Base-by-base conservation (phyloP, 2,888 invertebrate genomes). In the Aspidiotus destructor region DNA sequence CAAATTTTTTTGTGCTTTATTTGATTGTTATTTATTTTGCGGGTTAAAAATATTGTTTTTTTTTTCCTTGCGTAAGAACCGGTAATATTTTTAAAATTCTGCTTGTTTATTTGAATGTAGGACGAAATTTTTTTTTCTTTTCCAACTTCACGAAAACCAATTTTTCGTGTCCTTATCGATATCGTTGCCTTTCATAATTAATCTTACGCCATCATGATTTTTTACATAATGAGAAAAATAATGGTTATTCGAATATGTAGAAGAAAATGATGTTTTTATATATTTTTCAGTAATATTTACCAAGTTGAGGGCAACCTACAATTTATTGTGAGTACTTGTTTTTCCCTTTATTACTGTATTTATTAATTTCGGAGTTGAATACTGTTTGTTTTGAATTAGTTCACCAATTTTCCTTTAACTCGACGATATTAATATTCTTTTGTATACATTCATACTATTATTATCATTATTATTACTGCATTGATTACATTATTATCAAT, bases 61-160 rank as follows among this genome's bases (percentile, higher is more conserved):
- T 63, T 60, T 58, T 60, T 40, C 48, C 60, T 8, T 54, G 9
- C 48, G 28, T 60, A 44, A 55, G 58, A 67, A 67, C 60, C 52
- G 67, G 40, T 48, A 48, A 52, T n/a, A n/a, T 44, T 60, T 48
- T 7, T 28, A 67, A 67, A 15, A 11, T 44, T 65, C 41, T 40
- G 40, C 15, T 65, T 65, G 58, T 67, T 67, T 42, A 11, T 62
- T 48, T 11, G 48, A 48, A 48, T 13, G 10, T 48, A 13, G 10
- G 48, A 13, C n/a, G 10, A 48, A 48, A n/a, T n/a, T 11, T 13
- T 11, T 48, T 11, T 48, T 44, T 44, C 13, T 44, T 44, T 48
- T n/a, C 6, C 48, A 48, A 48, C 48, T 48, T 48, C 28, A 28
- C 28, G 28, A 28, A 28, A 28, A 5, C n/a, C 28, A 28, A 28